These are phyloP conservation scores for Chloropsis cyanopogon DNA, from an alignment of 2,113 vertebrate species.

Conservation along the genomic window DNA sequence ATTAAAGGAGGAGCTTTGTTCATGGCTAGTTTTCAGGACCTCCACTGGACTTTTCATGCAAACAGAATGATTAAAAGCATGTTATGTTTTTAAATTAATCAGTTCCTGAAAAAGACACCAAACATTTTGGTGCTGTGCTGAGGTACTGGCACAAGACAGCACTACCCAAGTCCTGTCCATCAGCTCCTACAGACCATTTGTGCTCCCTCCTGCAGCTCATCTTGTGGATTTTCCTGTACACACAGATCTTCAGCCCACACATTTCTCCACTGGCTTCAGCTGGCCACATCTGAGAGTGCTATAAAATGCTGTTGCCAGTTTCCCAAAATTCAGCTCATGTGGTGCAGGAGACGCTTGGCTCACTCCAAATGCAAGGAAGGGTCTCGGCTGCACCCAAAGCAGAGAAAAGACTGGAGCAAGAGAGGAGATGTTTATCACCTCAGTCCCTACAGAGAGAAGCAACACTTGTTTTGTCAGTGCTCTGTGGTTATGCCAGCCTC, in stretches of 20 bases:
- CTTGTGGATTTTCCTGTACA: background rate
- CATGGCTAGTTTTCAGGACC: background rate
- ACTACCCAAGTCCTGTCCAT: background rate
- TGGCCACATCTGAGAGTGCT: background rate
- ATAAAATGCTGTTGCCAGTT: background rate
- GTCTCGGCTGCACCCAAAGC: background rate
- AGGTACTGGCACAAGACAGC: background rate
- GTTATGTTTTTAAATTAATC: background rate
- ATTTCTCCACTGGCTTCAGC: background rate
- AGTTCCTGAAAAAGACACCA: background rate
- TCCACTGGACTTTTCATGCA: background rate
- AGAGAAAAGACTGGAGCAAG: background rate
- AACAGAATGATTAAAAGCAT: background rate
- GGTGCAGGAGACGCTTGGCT: background rate
- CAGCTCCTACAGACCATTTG: background rate
- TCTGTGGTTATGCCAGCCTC: background rate
- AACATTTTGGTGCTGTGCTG: background rate
- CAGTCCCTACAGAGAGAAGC: background rate
- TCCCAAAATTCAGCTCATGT: background rate
- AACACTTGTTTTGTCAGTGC: background rate
- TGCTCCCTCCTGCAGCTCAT: background rate
- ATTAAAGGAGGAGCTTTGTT: background rate
- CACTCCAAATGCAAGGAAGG: background rate
- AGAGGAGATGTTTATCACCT: background rate
- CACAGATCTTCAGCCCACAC: background rate